Percentiles rank a stretch among this genome's conserved stretches.
Evolutionary conservation across 2,888 invertebrate species (phyloP).

Genomic region (Luperina testacea): DNA sequence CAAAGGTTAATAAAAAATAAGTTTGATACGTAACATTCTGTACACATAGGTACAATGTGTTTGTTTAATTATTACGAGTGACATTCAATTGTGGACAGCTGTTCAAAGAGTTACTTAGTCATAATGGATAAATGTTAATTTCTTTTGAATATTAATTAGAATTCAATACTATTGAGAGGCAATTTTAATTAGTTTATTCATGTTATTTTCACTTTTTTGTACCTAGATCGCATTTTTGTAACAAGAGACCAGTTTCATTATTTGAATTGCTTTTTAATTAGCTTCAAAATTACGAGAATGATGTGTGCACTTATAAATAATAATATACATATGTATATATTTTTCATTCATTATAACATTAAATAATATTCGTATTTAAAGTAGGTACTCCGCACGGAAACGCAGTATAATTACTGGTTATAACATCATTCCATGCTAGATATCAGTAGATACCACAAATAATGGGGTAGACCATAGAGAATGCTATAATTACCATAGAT

Average conservation of each 20-base stretch:
- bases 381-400: conserved; percentile 14
- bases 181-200: background rate
- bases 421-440: conserved; percentile 33
- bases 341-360: background rate
- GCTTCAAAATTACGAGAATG: background rate
- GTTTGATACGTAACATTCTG: conserved; percentile 25
- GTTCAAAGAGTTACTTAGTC: conserved; percentile 36
- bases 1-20: conserved; percentile 40
- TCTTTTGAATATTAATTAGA: conserved; percentile 12
- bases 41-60: conserved; percentile 22
- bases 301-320: too few species aligned
- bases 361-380: background rate
- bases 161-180: background rate
- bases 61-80: conserved; percentile 5
- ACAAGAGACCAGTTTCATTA: background rate
- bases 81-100: conserved; percentile 36
- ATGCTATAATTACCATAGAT: conserved; percentile 37
- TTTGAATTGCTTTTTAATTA: background rate
- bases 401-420: conserved; percentile 30
- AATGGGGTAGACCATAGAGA: conserved; percentile 17
- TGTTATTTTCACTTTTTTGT: background rate
- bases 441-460: conserved; percentile 45
- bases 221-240: background rate
- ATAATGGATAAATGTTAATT: conserved; percentile 23
- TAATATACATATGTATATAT: too few species aligned